Conservation (phyloP, 2,113 vertebrate genomes). For the Syngnathus typhle region DNA sequence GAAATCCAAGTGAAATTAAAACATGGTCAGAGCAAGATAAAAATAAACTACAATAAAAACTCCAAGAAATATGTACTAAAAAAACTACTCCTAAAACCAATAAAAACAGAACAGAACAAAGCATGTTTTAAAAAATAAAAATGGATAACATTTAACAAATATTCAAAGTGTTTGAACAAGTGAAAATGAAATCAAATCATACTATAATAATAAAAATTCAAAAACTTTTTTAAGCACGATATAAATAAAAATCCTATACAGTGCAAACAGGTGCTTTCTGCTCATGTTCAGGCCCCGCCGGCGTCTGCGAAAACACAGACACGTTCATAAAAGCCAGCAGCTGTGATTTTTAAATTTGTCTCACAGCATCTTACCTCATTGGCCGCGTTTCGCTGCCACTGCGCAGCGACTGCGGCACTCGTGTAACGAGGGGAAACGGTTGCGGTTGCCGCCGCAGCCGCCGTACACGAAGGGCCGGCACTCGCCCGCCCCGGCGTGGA, state of each 20-base stretch:
- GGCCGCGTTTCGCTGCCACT: constrained; percentile 1
- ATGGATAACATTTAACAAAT: too few species aligned
- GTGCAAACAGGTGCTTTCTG: constrained; percentile 33
- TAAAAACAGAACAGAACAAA: too few species aligned
- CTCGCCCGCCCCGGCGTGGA: constrained; percentile 52
- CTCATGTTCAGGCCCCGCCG: constrained; percentile 24
- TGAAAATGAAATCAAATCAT: too few species aligned
- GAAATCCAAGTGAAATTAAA: too few species aligned
- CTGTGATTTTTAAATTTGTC: background rate
- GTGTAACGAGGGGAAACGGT: constrained; percentile 72
- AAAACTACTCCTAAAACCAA: too few species aligned
- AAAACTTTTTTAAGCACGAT: background rate
- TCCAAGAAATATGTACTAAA: too few species aligned
- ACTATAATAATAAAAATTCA: too few species aligned
- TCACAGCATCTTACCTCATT: background rate
- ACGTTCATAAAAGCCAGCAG: background rate
- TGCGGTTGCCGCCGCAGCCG: constrained; percentile 79
- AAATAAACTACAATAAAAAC: too few species aligned
- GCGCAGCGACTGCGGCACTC: constrained; percentile 68
- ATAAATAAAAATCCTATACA: constrained; percentile 50
- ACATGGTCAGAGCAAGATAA: too few species aligned
- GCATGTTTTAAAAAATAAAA: too few species aligned
- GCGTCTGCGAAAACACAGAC: constrained; percentile 18
- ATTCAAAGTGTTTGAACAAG: too few species aligned
- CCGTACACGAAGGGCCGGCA: constrained; percentile 83